Evolutionary conservation across 2,888 invertebrate species (phyloP).

Genomic region (Xestia sexstrigata): DNA sequence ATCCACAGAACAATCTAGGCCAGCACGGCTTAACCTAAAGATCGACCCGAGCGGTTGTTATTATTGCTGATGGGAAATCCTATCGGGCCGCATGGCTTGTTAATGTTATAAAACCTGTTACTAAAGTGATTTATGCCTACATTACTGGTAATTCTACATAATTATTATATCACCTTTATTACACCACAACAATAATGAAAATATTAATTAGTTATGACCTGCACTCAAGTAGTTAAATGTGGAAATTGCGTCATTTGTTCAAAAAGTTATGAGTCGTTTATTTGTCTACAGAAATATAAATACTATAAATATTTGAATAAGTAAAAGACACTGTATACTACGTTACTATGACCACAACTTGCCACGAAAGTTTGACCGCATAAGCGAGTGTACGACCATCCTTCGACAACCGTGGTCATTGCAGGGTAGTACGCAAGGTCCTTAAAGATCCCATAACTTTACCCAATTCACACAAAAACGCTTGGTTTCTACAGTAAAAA

Average conservation of each 20-base stretch:
- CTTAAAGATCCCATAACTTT: not conserved
- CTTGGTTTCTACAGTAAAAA: not conserved
- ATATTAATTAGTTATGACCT: slow-evolving; percentile 48
- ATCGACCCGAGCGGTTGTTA: too few species aligned
- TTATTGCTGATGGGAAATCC: not conserved
- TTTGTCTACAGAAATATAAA: slow-evolving; percentile 4
- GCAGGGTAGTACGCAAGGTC: not conserved
- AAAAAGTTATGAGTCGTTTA: not conserved
- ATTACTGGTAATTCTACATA: slow-evolving; percentile 15
- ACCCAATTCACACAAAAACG: fast-evolving
- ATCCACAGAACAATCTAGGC: too few species aligned
- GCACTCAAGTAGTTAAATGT: slow-evolving; percentile 8
- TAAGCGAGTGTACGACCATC: not conserved
- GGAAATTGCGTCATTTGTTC: slow-evolving; percentile 17
- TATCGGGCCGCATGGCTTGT: not conserved
- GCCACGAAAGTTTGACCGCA: not conserved
- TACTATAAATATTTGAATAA: not conserved
- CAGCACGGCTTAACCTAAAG: too few species aligned
- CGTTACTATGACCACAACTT: not conserved
- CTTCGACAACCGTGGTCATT: not conserved
- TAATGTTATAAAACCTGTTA: not conserved
- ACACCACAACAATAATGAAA: slow-evolving; percentile 41
- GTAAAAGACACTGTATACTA: not conserved
- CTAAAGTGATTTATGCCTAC: not conserved
- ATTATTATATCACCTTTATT: slow-evolving; percentile 26